Evolutionary conservation across 2,797 vertebrate species (phyloP), one percentile per base, ranked within the genome.

Genomic region (Hoplostethus atlanticus): DNA sequence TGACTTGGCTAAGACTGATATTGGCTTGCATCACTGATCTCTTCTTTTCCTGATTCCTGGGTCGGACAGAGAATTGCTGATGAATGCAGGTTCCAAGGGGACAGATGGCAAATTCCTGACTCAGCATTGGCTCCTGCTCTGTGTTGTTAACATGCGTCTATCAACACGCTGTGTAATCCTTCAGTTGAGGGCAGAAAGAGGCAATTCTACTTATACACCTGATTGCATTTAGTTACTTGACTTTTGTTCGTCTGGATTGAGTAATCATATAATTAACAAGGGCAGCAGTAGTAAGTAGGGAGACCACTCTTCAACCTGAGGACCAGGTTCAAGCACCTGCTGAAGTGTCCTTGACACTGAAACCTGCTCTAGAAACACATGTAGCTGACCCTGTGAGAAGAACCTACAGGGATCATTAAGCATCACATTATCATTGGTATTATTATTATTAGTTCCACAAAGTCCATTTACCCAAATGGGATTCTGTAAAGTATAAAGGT

Each of bases 31-130:
- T 61, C 65, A 50, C 65, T 80, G 71, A 70, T 83, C 81, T 78
- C 76, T 80, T 21, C 79, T 84, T 66, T 80, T 76, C 74, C 77
- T 58, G 79, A 61, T 64, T 80, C 80, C 65, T 56, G 79, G 58
- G 31, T 87, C 80, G 84, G 89, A 85, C 38, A 0, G 57, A 85
- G 72, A 86, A 84, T 62, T 73, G 90, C 92, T 92, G 89, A 92
- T 81, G 83, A 81, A 53, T 0, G 76, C 89, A 86, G 78, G 73
- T 77, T 89, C 85, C 82, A 36, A 83, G 79, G 83, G 55, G 89
- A 68, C 92, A 92, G 92, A 93, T 93, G 91, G 92, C 80, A 36
- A 78, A 66, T 65, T 82, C 77, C 88, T 91, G 89, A 90, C 85
- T 91, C 86, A 85, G 89, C 87, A 71, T 28, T 12, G 31, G 56